These are phyloP conservation scores for Thrips palmi DNA, from an alignment of 1,140 invertebrate genomes.

Conservation along the genomic window DNA sequence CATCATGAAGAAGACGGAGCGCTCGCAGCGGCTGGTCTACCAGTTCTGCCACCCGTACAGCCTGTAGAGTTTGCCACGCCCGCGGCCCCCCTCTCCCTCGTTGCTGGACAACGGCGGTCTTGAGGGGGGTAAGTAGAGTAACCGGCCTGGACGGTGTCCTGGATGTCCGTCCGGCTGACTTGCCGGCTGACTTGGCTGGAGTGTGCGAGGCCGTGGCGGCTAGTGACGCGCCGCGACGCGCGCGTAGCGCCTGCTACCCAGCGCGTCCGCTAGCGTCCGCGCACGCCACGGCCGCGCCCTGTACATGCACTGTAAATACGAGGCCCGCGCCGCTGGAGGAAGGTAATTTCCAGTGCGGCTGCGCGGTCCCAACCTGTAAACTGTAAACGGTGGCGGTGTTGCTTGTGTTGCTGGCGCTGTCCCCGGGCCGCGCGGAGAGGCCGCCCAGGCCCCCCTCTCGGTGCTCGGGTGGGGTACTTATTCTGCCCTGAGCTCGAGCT, in stretches of 20 bases:
- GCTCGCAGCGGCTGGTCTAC: constrained; percentile 94
- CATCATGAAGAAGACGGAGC: constrained; percentile 98
- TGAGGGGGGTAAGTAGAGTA: no score
- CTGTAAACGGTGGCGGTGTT: no score
- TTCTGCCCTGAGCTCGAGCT: neutral
- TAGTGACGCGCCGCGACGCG: neutral
- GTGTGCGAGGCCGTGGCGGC: neutral
- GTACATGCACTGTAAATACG: no score
- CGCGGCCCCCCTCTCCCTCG: neutral
- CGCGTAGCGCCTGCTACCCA: no score
- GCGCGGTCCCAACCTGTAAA: no score
- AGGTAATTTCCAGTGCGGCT: no score
- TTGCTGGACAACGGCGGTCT: neutral
- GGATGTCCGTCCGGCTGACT: neutral
- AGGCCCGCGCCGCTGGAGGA: no score
- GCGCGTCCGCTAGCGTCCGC: no score
- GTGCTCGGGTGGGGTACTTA: constrained; percentile 13
- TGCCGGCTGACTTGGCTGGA: neutral
- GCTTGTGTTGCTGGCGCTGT: no score
- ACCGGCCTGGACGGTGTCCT: no score
- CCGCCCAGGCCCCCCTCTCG: constrained; percentile 12
- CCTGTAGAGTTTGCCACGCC: constrained; percentile 33
- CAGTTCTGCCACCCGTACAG: constrained; percentile 94
- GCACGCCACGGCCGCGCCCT: no score
- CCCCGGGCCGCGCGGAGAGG: neutral